Evolutionary conservation across 1,140 invertebrate genomes (phyloP).

Genomic region (Maconellicoccus hirsutus): DNA sequence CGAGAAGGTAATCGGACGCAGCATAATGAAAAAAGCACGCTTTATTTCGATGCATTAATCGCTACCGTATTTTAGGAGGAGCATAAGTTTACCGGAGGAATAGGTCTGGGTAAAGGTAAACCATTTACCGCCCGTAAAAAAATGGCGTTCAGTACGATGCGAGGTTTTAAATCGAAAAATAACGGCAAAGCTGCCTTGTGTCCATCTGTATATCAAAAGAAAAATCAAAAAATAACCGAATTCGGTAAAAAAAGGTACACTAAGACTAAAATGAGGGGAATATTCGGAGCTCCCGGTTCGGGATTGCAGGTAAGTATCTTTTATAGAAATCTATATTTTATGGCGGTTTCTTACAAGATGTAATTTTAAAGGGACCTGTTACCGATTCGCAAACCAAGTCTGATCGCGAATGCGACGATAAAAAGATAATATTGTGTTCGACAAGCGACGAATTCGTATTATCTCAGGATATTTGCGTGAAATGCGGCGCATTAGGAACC

Average conservation of each 20-base stretch:
- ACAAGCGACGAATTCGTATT: constrained; percentile 88
- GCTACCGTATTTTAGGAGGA: constrained; percentile 14
- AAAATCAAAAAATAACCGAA: constrained; percentile 46
- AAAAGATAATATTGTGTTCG: constrained; percentile 81
- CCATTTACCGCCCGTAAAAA: constrained; percentile 49
- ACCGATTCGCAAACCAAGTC: neutral
- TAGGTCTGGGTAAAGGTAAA: constrained; percentile 62
- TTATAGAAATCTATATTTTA: neutral
- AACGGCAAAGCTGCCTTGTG: neutral
- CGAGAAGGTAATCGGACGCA: constrained; percentile 25
- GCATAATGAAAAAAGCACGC: neutral
- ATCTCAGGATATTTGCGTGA: constrained; percentile 91
- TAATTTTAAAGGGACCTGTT: neutral
- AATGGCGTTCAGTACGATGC: constrained; percentile 52
- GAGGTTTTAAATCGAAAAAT: neutral
- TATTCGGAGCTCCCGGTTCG: constrained; percentile 64
- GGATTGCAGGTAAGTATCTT: constrained; percentile 45
- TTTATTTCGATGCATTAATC: no score
- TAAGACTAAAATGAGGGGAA: constrained; percentile 70
- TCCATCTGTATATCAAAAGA: constrained; percentile 48
- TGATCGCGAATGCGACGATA: constrained; percentile 50
- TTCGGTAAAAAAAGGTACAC: constrained; percentile 61
- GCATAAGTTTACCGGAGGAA: constrained; percentile 14
- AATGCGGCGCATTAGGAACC: constrained; percentile 92
- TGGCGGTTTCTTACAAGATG: neutral